These are phyloP conservation scores for Megaceryle torquata DNA, from an alignment of 2,113 vertebrate species.

Conservation along the genomic window DNA sequence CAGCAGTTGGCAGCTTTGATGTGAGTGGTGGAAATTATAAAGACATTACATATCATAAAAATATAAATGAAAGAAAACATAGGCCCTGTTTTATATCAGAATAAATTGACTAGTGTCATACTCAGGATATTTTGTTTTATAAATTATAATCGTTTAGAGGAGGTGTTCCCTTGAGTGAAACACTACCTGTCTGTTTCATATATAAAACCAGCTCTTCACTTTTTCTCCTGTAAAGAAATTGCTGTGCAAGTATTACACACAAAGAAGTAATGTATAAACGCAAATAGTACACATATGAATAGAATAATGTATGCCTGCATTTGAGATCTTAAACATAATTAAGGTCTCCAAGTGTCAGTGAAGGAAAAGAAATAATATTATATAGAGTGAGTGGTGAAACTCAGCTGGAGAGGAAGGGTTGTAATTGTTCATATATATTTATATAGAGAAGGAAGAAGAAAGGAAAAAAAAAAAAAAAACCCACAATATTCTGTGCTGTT, in stretches of 20 bases:
- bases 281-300: not conserved
- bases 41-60: constrained; percentile 82
- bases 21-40: constrained; percentile 81
- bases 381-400: not conserved
- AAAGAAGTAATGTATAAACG: not conserved
- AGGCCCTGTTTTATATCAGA: constrained; percentile 71
- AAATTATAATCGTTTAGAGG: constrained; percentile 70
- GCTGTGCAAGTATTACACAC: not conserved
- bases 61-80: constrained; percentile 81
- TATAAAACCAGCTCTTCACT: not conserved
- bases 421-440: not conserved
- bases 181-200: constrained; percentile 52
- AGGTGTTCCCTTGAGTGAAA: constrained; percentile 63
- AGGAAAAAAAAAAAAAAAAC: not conserved
- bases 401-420: not conserved
- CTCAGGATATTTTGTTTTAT: constrained; percentile 76
- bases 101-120: constrained; percentile 77
- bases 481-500: not conserved
- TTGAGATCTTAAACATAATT: not conserved
- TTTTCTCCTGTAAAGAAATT: not conserved
- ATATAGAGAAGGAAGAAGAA: not conserved
- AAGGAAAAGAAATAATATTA: not conserved
- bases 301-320: not conserved
- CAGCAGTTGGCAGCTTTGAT: constrained; percentile 82
- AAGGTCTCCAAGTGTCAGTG: not conserved